Percentiles rank a stretch among this genome's conserved stretches.
These are phyloP conservation scores for Megalurothrips usitatus DNA, from an alignment of 2,888 invertebrate species.

Conservation along the genomic window DNA sequence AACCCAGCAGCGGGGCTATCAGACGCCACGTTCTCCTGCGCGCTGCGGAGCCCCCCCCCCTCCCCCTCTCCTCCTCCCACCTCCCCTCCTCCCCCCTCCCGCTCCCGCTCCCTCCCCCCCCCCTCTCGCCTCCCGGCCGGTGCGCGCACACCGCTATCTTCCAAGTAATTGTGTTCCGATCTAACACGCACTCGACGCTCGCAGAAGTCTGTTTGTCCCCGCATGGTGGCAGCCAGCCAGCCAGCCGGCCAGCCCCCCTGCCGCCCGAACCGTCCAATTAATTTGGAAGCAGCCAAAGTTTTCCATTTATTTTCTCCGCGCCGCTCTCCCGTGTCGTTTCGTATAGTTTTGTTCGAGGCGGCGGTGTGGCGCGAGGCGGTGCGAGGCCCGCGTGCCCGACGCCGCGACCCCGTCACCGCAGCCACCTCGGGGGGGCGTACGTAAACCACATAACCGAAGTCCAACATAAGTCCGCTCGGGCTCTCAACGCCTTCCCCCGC, in stretches of 20 bases:
- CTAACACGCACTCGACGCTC: conserved; percentile 14
- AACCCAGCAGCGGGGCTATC: no score
- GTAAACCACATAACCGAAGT: no score
- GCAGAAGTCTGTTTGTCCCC: background rate
- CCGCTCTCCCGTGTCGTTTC: background rate
- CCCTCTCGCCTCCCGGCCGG: background rate
- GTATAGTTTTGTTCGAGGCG: background rate
- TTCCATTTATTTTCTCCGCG: background rate
- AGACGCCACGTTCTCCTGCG: background rate
- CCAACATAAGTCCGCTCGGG: no score
- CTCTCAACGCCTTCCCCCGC: no score
- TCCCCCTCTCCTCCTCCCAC: background rate
- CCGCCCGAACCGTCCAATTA: background rate
- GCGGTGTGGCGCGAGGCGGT: background rate
- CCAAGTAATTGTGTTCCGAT: conserved; percentile 21
- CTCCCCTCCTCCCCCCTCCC: background rate
- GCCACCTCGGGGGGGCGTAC: no score
- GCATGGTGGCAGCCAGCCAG: background rate
- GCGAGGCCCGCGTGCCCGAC: background rate
- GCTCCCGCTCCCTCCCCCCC: background rate
- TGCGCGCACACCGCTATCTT: conserved; percentile 17
- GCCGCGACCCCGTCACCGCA: no score
- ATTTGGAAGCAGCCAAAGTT: background rate
- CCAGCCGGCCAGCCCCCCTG: background rate
- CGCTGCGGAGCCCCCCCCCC: no score